Conservation (phyloP, 2,113 vertebrate species). For the Eleginops maclovinus region DNA sequence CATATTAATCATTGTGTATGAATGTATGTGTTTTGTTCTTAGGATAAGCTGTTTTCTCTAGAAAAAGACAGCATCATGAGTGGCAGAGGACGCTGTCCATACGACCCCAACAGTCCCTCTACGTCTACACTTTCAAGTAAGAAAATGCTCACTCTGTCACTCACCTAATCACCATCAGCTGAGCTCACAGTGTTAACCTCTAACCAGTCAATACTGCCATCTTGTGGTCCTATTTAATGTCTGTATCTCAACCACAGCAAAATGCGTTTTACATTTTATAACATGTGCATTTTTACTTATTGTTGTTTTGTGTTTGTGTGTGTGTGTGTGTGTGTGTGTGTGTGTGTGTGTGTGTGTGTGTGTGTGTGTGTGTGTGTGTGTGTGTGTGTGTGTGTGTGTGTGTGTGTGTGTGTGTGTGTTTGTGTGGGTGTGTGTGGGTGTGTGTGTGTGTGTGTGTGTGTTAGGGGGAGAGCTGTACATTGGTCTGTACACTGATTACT, state of each 20-base stretch:
- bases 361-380: no score
- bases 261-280: slow-evolving; percentile 32
- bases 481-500: slow-evolving; percentile 95
- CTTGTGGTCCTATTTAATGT: slow-evolving; percentile 51
- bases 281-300: not conserved
- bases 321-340: no score
- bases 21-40: slow-evolving; percentile 17
- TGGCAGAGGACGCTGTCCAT: slow-evolving; percentile 93
- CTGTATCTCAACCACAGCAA: not conserved
- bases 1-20: not conserved
- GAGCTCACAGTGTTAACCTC: not conserved
- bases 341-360: no score
- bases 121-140: slow-evolving; percentile 92
- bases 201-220: slow-evolving; percentile 63
- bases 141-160: slow-evolving; percentile 11
- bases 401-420: slow-evolving; percentile 8
- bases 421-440: slow-evolving; percentile 8
- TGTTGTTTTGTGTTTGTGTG: not conserved
- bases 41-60: slow-evolving; percentile 89
- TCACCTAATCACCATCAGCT: slow-evolving; percentile 13
- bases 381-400: no score
- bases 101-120: slow-evolving; percentile 91
- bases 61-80: slow-evolving; percentile 87
- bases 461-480: slow-evolving; percentile 91
- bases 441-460: not conserved